Conservation (phyloP, 2,888 invertebrate genomes). For the Nemurella pictetii region DNA sequence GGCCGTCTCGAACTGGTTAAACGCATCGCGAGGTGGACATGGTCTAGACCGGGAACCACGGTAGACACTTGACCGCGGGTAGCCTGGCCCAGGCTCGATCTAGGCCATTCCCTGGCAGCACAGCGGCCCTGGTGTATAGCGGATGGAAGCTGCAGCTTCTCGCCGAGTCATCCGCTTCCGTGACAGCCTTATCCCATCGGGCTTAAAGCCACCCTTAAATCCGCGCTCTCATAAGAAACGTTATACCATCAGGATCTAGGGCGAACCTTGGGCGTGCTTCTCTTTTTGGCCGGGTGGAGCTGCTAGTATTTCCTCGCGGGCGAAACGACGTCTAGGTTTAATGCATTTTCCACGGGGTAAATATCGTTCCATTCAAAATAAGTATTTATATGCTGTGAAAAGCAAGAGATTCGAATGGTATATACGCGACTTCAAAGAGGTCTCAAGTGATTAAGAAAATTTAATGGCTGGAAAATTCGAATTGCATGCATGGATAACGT, state of each 20-base stretch:
- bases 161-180: no score
- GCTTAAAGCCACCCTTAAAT: not conserved
- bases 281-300: no score
- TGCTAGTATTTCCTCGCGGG: not conserved
- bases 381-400: not conserved
- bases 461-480: not conserved
- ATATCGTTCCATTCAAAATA: not conserved
- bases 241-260: not conserved
- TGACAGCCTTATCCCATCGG: not conserved
- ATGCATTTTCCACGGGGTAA: not conserved
- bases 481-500: not conserved
- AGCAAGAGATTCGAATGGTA: not conserved
- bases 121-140: no score
- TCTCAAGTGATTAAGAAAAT: not conserved
- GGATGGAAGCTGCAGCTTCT: no score
- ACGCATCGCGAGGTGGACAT: no score
- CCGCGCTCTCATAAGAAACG: not conserved
- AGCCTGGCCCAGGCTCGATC: no score
- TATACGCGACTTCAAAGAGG: not conserved
- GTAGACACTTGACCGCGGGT: no score
- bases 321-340: not conserved
- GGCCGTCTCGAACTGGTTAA: no score
- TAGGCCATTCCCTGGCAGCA: no score
- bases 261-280: no score
- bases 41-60: no score